Evolutionary conservation across 1,140 invertebrate species (phyloP).

Genomic region (Magallana gigas): DNA sequence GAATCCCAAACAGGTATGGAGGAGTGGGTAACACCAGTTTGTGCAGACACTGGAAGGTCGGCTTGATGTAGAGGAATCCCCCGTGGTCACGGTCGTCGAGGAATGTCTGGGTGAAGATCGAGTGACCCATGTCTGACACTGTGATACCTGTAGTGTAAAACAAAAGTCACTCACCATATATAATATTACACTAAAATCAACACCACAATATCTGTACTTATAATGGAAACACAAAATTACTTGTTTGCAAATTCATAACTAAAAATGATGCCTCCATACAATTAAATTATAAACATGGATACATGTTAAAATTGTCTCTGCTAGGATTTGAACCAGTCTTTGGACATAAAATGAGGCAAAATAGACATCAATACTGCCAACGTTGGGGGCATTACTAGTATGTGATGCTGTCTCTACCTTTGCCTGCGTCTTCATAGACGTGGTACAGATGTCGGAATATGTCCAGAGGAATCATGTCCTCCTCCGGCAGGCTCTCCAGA

Average conservation of each 20-base stretch:
- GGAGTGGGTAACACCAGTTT: conserved; percentile 86
- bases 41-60: conserved; percentile 91
- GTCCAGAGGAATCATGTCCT: conserved; percentile 87
- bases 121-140: conserved; percentile 87
- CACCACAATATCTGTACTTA: too few relatives aligned
- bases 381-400: too few relatives aligned
- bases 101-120: conserved; percentile 81
- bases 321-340: too few relatives aligned
- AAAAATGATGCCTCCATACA: too few relatives aligned
- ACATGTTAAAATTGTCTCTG: too few relatives aligned
- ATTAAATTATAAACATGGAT: too few relatives aligned
- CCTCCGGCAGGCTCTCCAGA: conserved; percentile 86
- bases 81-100: conserved; percentile 90
- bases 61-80: conserved; percentile 90
- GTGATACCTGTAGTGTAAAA: conserved; percentile 82
- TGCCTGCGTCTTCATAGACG: conserved; percentile 88
- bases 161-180: neutral
- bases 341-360: too few relatives aligned
- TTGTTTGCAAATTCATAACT: too few relatives aligned
- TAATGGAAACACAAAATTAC: too few relatives aligned
- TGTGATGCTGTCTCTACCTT: conserved; percentile 81
- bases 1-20: conserved; percentile 89
- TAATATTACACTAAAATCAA: too few relatives aligned
- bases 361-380: too few relatives aligned
- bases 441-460: conserved; percentile 88